Conservation (phyloP, 2,888 invertebrate genomes). For the Camptogramma bilineatum region DNA sequence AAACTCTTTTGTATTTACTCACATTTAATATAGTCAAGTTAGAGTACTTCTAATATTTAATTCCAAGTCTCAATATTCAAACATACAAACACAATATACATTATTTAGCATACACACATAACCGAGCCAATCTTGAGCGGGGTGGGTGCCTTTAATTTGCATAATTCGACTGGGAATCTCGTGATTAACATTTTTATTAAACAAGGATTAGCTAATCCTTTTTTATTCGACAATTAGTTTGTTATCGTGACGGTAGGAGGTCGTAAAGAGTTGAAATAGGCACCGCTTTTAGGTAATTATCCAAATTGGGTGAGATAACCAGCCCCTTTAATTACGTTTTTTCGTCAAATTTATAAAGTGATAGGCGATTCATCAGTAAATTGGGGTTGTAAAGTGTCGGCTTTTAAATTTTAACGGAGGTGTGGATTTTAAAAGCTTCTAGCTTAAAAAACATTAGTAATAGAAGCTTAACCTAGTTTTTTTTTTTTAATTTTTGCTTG, state of each 20-base stretch:
- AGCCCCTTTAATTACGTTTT: constrained; percentile 65
- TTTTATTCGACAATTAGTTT: constrained; percentile 85
- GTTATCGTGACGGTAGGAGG: constrained; percentile 74
- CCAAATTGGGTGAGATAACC: constrained; percentile 74
- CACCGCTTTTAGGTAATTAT: constrained; percentile 78
- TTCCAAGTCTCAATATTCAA: constrained; percentile 19
- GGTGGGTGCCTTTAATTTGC: constrained; percentile 67
- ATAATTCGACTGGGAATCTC: constrained; percentile 77
- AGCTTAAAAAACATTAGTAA: not conserved
- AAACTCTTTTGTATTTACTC: not conserved
- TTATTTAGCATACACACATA: constrained; percentile 38
- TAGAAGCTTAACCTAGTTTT: too few species aligned
- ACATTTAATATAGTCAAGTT: not conserved
- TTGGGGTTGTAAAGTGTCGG: constrained; percentile 39
- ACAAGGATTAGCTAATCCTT: constrained; percentile 83
- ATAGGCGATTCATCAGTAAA: constrained; percentile 53
- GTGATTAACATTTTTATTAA: constrained; percentile 86
- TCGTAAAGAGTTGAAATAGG: constrained; percentile 83
- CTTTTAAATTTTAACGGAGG: constrained; percentile 18
- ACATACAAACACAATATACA: constrained; percentile 47
- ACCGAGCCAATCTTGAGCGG: constrained; percentile 42
- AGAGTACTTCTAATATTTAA: constrained; percentile 6
- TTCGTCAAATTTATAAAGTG: constrained; percentile 60
- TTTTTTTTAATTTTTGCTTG: too few species aligned
- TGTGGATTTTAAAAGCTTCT: constrained; percentile 10